Evolutionary conservation across 2,113 vertebrate genomes (phyloP).

Genomic region (Protobothrops flavoviridis): DNA sequence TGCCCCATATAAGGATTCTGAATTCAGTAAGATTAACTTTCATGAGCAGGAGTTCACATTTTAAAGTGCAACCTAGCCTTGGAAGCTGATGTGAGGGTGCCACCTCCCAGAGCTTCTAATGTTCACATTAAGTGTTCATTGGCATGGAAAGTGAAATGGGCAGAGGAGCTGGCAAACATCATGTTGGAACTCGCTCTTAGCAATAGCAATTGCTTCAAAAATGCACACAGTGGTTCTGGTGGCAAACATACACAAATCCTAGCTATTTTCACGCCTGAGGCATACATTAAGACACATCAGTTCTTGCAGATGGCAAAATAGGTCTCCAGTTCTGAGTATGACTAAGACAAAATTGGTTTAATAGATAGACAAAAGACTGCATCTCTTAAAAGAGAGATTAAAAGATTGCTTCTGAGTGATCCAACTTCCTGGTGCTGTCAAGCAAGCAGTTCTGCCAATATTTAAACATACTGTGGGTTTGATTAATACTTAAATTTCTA

Average conservation of each 20-base stretch:
- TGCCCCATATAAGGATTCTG: not conserved
- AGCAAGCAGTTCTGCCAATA: conserved; percentile 42
- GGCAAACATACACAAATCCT: not conserved
- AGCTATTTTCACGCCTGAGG: not conserved
- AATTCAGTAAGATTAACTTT: not conserved
- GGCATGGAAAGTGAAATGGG: not conserved
- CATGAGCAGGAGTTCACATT: not conserved
- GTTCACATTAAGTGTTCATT: not conserved
- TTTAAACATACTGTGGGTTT: conserved; percentile 35
- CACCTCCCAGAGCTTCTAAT: not conserved
- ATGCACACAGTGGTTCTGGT: not conserved
- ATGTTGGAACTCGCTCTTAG: not conserved
- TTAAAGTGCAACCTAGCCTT: not conserved
- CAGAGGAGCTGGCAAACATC: not conserved
- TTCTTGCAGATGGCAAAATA: not conserved
- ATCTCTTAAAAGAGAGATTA: conserved; percentile 9
- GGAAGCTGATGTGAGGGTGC: not conserved
- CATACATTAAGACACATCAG: not conserved
- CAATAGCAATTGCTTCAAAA: not conserved
- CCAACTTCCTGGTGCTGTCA: conserved; percentile 28
- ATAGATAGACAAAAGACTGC: not conserved
- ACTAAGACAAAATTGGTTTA: not conserved
- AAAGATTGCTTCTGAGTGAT: conserved; percentile 47
- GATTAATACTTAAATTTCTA: conserved; percentile 51
- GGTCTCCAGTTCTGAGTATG: not conserved